Conservation (phyloP, 2,113 vertebrate genomes). For the Oxyruncus cristatus region DNA sequence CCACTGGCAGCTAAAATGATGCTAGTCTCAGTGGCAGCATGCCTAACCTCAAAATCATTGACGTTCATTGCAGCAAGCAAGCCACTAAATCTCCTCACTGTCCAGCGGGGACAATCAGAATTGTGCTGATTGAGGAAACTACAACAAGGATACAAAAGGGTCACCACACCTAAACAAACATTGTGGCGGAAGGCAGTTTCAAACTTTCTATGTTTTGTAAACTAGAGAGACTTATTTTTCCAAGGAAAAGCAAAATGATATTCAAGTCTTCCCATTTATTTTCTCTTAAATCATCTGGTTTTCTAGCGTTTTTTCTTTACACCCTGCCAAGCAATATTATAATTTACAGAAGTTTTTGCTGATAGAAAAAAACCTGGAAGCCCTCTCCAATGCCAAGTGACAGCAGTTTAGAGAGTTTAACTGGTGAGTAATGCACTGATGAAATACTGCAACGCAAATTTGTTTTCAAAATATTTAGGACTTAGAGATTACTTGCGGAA, state of each 20-base stretch:
- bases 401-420: constrained; percentile 68
- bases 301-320: constrained; percentile 26
- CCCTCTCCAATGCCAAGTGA: constrained; percentile 59
- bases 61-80: constrained; percentile 40
- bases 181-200: neutral
- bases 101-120: constrained; percentile 24
- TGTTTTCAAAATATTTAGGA: constrained; percentile 76
- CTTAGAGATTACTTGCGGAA: constrained; percentile 73
- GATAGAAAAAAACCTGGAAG: constrained; percentile 67
- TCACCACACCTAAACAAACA: constrained; percentile 55
- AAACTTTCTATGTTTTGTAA: constrained; percentile 29
- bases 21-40: constrained; percentile 22
- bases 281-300: constrained; percentile 28
- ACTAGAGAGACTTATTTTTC: neutral
- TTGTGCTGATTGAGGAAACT: constrained; percentile 31
- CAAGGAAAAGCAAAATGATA: constrained; percentile 29
- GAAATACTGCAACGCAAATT: constrained; percentile 67
- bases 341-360: constrained; percentile 35
- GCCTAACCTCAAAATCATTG: constrained; percentile 50
- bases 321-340: constrained; percentile 28
- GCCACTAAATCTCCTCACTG: constrained; percentile 4
- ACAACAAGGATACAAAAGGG: constrained; percentile 27
- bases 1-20: constrained; percentile 29
- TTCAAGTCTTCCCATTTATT: neutral
- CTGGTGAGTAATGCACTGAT: constrained; percentile 72